These are phyloP conservation scores for Labeo catla DNA, from an alignment of 2,113 vertebrate genomes.

Conservation along the genomic window DNA sequence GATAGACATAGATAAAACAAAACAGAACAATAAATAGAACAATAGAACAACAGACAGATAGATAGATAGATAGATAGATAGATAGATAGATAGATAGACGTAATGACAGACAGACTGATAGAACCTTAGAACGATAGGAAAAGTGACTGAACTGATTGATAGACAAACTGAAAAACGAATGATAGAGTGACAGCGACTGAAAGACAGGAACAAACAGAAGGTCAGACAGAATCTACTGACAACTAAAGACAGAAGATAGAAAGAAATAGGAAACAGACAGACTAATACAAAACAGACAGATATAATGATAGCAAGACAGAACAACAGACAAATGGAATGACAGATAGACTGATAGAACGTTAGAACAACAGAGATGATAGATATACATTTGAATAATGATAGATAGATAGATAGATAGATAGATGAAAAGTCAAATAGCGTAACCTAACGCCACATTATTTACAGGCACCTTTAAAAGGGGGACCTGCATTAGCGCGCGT, in stretches of 20 bases:
- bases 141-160: no score
- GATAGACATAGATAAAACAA: no score
- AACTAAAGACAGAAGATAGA: no score
- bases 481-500: conserved; percentile 12
- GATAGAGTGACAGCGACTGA: no score
- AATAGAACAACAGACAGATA: neutral
- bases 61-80: neutral
- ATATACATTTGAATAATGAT: neutral
- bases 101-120: neutral
- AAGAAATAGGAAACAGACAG: no score
- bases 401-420: neutral
- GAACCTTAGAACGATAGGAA: neutral
- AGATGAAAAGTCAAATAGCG: neutral
- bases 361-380: neutral
- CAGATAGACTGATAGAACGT: neutral
- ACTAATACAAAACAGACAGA: no score
- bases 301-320: neutral
- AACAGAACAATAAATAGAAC: no score
- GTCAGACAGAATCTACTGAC: no score
- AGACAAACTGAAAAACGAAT: no score
- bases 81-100: neutral
- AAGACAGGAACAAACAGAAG: no score
- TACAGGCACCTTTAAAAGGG: neutral
- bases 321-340: neutral
- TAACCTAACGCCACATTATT: neutral